Evolutionary conservation across 1,140 invertebrate genomes (phyloP).

Genomic region (Batillaria attramentaria): DNA sequence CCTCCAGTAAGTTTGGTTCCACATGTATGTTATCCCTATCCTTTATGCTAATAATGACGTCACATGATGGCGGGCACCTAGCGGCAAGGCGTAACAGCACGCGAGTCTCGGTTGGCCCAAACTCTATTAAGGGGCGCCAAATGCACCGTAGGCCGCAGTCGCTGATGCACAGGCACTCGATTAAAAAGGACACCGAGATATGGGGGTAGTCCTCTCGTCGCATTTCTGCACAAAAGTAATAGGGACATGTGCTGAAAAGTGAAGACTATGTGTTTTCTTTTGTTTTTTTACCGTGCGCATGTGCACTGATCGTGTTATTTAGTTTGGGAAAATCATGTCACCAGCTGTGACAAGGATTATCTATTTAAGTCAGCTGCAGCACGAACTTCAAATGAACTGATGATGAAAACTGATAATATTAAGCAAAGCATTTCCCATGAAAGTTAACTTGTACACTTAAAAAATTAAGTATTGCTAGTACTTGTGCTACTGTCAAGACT

Average conservation of each 20-base stretch:
- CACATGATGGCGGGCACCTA: conserved; percentile 29
- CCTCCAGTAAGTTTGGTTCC: conserved; percentile 25
- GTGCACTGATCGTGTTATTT: too few species aligned
- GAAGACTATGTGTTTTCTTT: not conserved
- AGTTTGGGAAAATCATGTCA: too few species aligned
- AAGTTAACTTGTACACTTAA: too few species aligned
- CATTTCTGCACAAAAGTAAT: not conserved
- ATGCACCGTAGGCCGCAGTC: not conserved
- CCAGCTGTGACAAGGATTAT: too few species aligned
- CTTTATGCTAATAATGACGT: conserved; percentile 37
- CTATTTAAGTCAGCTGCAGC: too few species aligned
- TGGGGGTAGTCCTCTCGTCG: too few species aligned
- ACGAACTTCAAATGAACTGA: too few species aligned
- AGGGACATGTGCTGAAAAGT: not conserved
- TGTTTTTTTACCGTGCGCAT: not conserved
- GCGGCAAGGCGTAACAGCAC: not conserved
- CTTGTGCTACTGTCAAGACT: too few species aligned
- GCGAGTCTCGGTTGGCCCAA: not conserved
- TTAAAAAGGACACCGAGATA: not conserved
- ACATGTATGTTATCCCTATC: conserved; percentile 26
- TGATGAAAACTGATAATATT: too few species aligned
- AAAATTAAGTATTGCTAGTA: too few species aligned
- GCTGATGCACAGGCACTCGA: not conserved
- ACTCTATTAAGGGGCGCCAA: not conserved
- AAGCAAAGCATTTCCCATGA: too few species aligned